These are phyloP conservation scores for Leptinotarsa haldemani DNA, from an alignment of 2,888 invertebrate species.

Conservation along the genomic window DNA sequence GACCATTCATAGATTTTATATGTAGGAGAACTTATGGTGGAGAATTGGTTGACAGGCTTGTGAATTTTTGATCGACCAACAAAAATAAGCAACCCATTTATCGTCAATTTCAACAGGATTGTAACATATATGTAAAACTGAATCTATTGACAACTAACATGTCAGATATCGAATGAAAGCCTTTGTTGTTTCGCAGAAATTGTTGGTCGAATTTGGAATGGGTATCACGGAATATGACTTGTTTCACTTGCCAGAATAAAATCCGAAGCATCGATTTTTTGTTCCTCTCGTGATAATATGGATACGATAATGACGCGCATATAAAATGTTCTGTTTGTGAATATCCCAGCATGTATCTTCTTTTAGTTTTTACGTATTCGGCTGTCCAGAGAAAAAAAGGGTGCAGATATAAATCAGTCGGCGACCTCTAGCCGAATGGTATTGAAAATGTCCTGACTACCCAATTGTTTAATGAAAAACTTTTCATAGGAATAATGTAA, in stretches of 20 bases:
- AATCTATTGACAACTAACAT: too few species aligned
- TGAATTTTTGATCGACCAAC: too few species aligned
- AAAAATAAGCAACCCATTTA: too few species aligned
- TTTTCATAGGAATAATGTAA: background rate
- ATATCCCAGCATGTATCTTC: slow-evolving; percentile 8
- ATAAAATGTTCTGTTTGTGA: background rate
- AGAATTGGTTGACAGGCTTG: too few species aligned
- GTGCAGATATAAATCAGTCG: slow-evolving; percentile 10
- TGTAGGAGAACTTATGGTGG: too few species aligned
- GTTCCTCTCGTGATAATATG: background rate
- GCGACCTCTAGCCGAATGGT: slow-evolving; percentile 8
- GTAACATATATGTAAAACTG: too few species aligned
- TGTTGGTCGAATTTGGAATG: too few species aligned
- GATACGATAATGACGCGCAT: background rate
- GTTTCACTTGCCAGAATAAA: background rate
- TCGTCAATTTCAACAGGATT: too few species aligned
- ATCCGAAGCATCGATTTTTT: background rate
- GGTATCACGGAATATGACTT: background rate
- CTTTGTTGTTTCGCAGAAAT: too few species aligned
- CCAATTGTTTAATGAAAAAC: background rate
- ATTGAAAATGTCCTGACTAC: background rate
- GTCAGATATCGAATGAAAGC: too few species aligned
- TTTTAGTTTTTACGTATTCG: slow-evolving; percentile 7
- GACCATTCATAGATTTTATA: too few species aligned
- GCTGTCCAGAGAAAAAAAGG: background rate